Evolutionary conservation across 2,888 invertebrate species (phyloP), one percentile per base, ranked within the genome.

Genomic region (Tipula vernalis): DNA sequence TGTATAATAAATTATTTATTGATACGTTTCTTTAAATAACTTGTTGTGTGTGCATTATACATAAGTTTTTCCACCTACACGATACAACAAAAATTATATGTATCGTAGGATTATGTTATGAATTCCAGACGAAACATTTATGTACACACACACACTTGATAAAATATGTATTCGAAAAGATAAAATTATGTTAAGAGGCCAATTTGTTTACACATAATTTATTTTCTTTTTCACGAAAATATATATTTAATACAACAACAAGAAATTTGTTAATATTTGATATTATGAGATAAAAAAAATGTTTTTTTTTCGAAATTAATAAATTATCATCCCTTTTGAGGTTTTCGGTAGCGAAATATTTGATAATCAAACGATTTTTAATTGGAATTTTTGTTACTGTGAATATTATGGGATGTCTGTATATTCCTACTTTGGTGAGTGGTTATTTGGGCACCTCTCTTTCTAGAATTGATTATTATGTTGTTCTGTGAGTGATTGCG

Each of bases 51-150:
- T 28, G 71, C 71, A 28, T 71, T 71, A 71, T 71, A 71, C 71
- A 71, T 71, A 71, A 6, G 71, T 71, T 71, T 71, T 71, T 71
- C 71, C 71, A 28, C 71, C 71, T 71, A 71, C 71, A 28, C 71
- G 71, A 28, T 10, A 71, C 71, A 71, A 28, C 28, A 71, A 71
- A 28, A 71, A 71, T 71, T 71, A 28, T 28, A n/a, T n/a, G n/a
- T n/a, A 71, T 28, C 71, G 71, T 71, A 71, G 71, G 71, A 71
- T 71, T 71, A 71, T 71, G 28, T 71, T 71, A 71, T 71, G 71
- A 71, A 71, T 71, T 71, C 71, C 71, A 71, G 71, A 71, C 71
- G 71, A 71, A 71, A 71, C 71, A 71, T 71, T 71, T 71, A 71
- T 71, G 10, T 71, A 71, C 10, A 71, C 12, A 28, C 10, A 71